Conservation (phyloP, 2,797 vertebrate genomes). For the Hapalemur alaotrensis region DNA sequence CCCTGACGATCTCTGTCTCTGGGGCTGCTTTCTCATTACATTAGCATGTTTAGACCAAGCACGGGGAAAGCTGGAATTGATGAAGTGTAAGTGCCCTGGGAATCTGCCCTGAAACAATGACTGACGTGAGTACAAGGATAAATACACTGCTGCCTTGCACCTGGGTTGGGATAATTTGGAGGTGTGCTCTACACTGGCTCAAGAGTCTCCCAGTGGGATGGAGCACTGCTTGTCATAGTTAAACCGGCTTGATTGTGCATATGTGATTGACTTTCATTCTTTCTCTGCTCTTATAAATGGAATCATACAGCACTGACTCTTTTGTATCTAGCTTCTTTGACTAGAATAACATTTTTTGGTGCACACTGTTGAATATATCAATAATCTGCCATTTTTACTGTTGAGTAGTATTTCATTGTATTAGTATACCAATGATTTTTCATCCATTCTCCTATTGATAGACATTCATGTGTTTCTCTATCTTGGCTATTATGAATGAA, state of each 20-base stretch:
- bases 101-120: not conserved
- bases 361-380: not conserved
- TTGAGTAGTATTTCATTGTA: not conserved
- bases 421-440: not conserved
- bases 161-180: not conserved
- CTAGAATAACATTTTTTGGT: not conserved
- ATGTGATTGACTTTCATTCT: not conserved
- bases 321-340: not conserved
- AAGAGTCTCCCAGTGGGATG: not conserved
- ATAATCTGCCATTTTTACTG: not conserved
- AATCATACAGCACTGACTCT: not conserved
- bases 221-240: not conserved
- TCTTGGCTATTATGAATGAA: not conserved
- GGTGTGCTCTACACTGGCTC: not conserved
- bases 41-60: not conserved
- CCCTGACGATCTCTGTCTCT: not conserved
- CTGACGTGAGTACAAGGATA: not conserved
- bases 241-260: not conserved
- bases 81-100: not conserved
- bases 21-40: not conserved
- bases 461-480: not conserved
- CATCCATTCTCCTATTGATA: not conserved
- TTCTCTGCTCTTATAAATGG: not conserved
- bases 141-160: not conserved
- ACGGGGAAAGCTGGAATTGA: not conserved